Evolutionary conservation across 2,888 invertebrate species (phyloP), one percentile per base, ranked within the genome.

Genomic region (Zygogramma bicolorata): DNA sequence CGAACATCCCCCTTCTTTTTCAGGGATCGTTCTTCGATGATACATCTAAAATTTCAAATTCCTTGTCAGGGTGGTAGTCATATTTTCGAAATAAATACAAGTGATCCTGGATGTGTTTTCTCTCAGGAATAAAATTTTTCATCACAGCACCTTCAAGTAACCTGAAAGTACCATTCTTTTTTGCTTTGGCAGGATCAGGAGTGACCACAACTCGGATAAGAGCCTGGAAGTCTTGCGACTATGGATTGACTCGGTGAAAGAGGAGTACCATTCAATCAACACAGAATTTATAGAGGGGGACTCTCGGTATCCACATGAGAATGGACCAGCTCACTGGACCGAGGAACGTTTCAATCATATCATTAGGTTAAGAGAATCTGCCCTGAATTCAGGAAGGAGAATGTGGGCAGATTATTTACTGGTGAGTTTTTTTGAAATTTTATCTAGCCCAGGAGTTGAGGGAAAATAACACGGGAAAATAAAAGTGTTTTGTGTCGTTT

Each of bases 341-440:
- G 84, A 88, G 0, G 88, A 90, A 66, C 90, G 96, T 79, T 96
- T 95, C 86, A 87, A 89, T 31, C 94, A 96, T 86, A 88, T 98
- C 13, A 97, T 98, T 74, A 84, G 88, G 20, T 85, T 97, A 58
- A 91, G 97, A 80, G 95, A 97, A 85, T 88, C 91, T 76, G 94
- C 95, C 0, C 85, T 97, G 7, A 86, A 90, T 42, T 89, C 91
- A 84, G 96, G 94, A 0, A 90, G 94, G 77, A 87, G 90, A 77
- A 90, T 91, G 67, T 97, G 97, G 97, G 95, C 97, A 5, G 97
- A 98, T 87, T 98, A 91, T 86, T 85, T 97, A 75, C 93, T 96
- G 89, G 96, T 97, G 89, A 91, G n/a, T n/a, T n/a, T n/a, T n/a
- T n/a, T n/a, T n/a, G n/a, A n/a, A n/a, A n/a, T n/a, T n/a, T n/a